These are phyloP conservation scores for Coendou prehensilis DNA, from an alignment of 2,797 vertebrate genomes.

Conservation along the genomic window DNA sequence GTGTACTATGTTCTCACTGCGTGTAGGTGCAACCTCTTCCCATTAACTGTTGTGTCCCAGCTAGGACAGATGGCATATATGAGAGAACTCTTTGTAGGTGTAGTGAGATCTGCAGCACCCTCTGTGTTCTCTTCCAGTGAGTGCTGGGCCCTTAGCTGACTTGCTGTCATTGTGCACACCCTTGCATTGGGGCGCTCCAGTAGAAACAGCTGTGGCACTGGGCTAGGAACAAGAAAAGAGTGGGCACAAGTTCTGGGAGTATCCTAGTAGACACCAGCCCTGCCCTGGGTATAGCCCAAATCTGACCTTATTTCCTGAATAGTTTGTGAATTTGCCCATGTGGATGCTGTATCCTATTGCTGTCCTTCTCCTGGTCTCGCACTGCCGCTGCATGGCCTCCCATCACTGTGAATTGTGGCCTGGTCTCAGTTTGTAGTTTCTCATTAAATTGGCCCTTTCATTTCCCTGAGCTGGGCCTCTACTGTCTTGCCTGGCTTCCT, in stretches of 20 bases:
- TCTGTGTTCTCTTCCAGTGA: neutral
- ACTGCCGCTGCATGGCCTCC: conserved; percentile 78
- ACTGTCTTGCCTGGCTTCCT: conserved; percentile 79
- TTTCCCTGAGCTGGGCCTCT: conserved; percentile 67
- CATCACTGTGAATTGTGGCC: conserved; percentile 79
- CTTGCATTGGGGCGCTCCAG: neutral
- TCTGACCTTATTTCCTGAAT: conserved; percentile 41
- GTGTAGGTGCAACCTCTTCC: neutral
- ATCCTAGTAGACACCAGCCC: conserved; percentile 33
- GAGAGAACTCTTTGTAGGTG: neutral
- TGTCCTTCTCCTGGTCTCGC: conserved; percentile 62
- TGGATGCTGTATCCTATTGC: conserved; percentile 61
- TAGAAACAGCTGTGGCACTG: neutral
- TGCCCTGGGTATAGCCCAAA: conserved; percentile 53
- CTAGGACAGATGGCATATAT: neutral
- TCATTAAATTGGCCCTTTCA: conserved; percentile 83
- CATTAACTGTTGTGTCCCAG: neutral
- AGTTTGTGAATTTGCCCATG: conserved; percentile 58
- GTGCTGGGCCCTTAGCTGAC: neutral
- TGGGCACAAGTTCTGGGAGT: neutral
- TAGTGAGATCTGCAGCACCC: neutral
- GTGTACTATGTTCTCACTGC: neutral
- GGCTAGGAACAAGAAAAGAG: conserved; percentile 58
- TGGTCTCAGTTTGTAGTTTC: conserved; percentile 76
- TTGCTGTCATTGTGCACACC: neutral